Evolutionary conservation across 2,113 vertebrate genomes (phyloP), one percentile per base, ranked within the genome.

Genomic region (Prinia subflava): DNA sequence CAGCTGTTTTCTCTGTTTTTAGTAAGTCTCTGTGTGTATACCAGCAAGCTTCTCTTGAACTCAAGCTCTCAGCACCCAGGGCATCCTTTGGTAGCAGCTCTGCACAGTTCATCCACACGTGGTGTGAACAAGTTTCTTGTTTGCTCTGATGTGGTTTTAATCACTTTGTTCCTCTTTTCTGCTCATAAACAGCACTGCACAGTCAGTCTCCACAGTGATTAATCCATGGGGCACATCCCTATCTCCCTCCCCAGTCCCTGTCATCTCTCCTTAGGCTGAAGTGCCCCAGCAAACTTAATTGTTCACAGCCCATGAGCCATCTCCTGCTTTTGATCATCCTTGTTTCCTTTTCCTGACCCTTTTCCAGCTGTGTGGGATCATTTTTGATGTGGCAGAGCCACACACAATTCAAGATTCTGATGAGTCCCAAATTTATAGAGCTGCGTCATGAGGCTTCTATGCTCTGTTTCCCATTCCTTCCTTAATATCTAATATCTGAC

Each of bases 321-420:
- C 64, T 77, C 55, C 13, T 11, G 64, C 55, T 92, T 91, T 92
- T 96, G 73, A 94, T 94, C 64, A 57, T 62, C 42, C 37, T 41
- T 89, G 63, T 63, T 80, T 79, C 68, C 80, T 94, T 67, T 92
- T 87, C 91, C 87, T 91, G 91, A 95, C 55, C 63, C 50, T 62
- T 50, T 69, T 57, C 46, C 83, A 86, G 6, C 39, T 77, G 79
- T 13, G 20, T 44, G 53, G 23, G 42, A 65, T 11, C n/a, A 16
- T 31, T 69, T 94, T 74, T 91, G 64, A 89, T 92, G 87, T 78
- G 73, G 83, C 41, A 92, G 46, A 94, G 70, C 76, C 76, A 89
- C 64, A 94, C 55, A 69, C 55, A 86, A 74, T 57, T 57, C 31
- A 73, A 74, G 71, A 89, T 39, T 49, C 65, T 85, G 85, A 87